phyloP scores from a whole-genome alignment of 2,888 invertebrate genomes.

The Thalpophila matura region DNA sequence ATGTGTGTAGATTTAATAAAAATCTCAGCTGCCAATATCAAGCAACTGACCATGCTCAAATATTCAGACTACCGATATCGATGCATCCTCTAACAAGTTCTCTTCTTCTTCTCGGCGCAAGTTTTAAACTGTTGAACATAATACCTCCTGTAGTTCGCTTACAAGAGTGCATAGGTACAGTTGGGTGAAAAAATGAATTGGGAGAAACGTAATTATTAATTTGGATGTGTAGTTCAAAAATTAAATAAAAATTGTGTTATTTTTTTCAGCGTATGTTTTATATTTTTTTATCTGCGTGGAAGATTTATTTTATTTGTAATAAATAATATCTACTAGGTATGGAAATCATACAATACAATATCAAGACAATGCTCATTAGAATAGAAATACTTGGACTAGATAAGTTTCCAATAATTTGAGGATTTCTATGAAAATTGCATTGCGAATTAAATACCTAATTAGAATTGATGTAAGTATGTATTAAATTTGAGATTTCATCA shows the following conservation, averaged over 20 bases:
- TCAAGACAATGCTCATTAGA: too few species aligned
- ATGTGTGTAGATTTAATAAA: background rate
- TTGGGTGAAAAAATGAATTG: conserved; percentile 17
- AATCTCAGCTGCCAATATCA: background rate
- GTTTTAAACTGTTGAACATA: conserved; percentile 54
- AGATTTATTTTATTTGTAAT: too few species aligned
- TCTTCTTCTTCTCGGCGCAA: conserved; percentile 16
- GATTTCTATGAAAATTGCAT: too few species aligned
- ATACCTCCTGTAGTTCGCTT: conserved; percentile 36
- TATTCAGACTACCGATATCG: conserved; percentile 23
- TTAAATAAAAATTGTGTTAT: too few species aligned
- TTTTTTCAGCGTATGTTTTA: too few species aligned
- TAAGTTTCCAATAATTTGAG: too few species aligned
- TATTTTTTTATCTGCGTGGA: too few species aligned
- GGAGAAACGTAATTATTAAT: background rate
- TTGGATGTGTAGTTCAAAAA: background rate
- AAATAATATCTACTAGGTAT: too few species aligned
- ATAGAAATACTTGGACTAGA: too few species aligned
- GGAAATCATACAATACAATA: too few species aligned
- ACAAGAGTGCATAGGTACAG: conserved; percentile 21
- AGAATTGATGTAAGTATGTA: too few species aligned
- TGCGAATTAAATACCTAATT: too few species aligned
- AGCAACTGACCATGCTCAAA: conserved; percentile 5
- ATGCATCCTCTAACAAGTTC: conserved; percentile 7
- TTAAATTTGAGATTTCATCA: conserved; percentile 31